These are phyloP conservation scores for Conus betulinus DNA, from an alignment of 1,140 invertebrate species.

Conservation along the genomic window DNA sequence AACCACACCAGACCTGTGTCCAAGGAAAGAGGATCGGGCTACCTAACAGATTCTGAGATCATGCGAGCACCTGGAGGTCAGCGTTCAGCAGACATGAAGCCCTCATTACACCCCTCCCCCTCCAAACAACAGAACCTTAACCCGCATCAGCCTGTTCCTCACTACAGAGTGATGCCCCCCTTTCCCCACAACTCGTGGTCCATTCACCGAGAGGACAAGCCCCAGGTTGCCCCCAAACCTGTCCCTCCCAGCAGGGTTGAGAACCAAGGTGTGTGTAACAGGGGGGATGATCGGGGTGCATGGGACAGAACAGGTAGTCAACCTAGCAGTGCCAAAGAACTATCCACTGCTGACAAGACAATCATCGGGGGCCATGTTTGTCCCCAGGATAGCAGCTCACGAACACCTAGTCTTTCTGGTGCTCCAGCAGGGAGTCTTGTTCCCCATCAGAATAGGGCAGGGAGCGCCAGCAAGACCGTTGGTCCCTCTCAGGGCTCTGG, in stretches of 20 bases:
- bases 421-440: not conserved
- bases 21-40: not conserved
- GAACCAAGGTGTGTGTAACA: too few species aligned
- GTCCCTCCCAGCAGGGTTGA: not conserved
- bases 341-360: not conserved
- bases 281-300: not conserved
- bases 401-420: conserved; percentile 19
- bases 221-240: conserved; percentile 6
- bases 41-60: conserved; percentile 18
- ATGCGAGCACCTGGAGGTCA: not conserved
- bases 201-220: not conserved
- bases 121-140: not conserved
- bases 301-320: not conserved
- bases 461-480: conserved; percentile 9
- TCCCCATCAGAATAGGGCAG: not conserved
- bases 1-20: conserved; percentile 7
- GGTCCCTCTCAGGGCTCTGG: conserved; percentile 51
- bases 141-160: not conserved
- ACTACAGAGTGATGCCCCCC: conserved; percentile 34
- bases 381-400: conserved; percentile 32
- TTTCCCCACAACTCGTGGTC: not conserved
- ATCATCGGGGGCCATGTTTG: not conserved
- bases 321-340: not conserved
- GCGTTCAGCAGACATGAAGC: not conserved
- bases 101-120: conserved; percentile 9